Base-by-base conservation (phyloP, 2,888 invertebrate genomes). In the Rhamphomyia laevipes region DNA sequence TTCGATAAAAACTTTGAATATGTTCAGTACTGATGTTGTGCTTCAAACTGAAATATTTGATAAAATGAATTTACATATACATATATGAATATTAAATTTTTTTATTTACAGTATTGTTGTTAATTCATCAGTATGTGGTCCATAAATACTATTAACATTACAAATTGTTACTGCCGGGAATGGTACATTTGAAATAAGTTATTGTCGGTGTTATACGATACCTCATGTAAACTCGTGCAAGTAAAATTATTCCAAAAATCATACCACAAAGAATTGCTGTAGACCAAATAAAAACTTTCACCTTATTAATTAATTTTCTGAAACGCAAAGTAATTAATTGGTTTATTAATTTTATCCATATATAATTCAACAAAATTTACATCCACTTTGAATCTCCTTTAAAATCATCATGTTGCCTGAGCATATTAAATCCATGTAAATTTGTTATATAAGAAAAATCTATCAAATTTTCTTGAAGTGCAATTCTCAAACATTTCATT, bases 111-210 rank as follows among this genome's bases (percentile, higher is more conserved):
- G 56, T 47, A 69, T 69, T 35, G 69, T 53, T 5, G 76, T 69
- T 16, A 79, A 68, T 1, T 58, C 52, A 11, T 58, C 57, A 0
- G 77, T 74, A 30, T 72, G 72, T 31, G 59, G 69, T 27, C 65
- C 70, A 0, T 81, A 80, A 11, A 82, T 70, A 35, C 74, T 65
- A 60, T 82, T 82, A 38, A 78, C 65, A 58, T 77, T 74, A 59
- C 82, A 82, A 48, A 82, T 67, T 0, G 81, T 81, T 1, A 82
- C 74, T 1, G 78, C 78, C 10, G 82, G 82, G 63, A 81, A 82
- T 0, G 77, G 75, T 43, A 80, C 76, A 56, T 80, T 77, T 78
- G 80, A 82, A 48, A 81, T 80, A 1, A 7, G 61, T 61, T 10
- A 63, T 60, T 1, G 62, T 63, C 7, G 64, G 63, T 30, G 61